Evolutionary conservation across 2,888 invertebrate genomes (phyloP).

Genomic region (Dryobota labecula): DNA sequence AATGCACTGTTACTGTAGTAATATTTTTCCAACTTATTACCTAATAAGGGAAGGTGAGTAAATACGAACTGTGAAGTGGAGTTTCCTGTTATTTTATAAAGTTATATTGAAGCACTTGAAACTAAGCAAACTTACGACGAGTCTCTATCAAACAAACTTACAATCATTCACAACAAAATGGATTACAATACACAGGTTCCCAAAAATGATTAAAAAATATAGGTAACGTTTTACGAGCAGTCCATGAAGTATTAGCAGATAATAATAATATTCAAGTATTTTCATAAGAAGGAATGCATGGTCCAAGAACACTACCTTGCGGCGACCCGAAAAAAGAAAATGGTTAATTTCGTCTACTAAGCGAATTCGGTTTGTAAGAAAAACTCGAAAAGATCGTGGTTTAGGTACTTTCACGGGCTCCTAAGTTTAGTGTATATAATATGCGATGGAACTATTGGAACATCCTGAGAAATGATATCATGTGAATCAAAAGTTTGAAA

Average conservation of each 20-base stretch:
- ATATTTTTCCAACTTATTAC: constrained; percentile 10
- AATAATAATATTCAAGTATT: too few relatives aligned
- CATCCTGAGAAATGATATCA: neutral
- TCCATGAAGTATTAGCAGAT: neutral
- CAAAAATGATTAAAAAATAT: neutral
- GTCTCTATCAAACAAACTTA: neutral
- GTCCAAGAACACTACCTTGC: constrained; percentile 3
- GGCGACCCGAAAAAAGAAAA: neutral
- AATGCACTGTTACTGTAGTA: neutral
- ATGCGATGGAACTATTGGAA: neutral
- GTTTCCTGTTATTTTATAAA: neutral
- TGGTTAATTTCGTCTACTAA: neutral
- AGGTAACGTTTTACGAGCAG: neutral
- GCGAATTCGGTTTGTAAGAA: neutral
- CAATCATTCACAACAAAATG: neutral
- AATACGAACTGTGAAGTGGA: constrained; percentile 11
- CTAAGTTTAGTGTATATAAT: too few relatives aligned
- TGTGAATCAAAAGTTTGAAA: neutral
- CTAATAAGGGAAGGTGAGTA: constrained; percentile 1
- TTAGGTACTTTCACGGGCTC: neutral
- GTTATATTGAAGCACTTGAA: constrained; percentile 1
- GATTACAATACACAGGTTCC: neutral
- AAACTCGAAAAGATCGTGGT: neutral
- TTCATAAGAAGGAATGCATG: neutral
- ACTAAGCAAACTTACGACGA: neutral